A percentile compares a stretch with the other conserved stretches of the same genome.
Evolutionary conservation across 1,140 invertebrate species (phyloP).

Genomic region (Vanessa atalanta): DNA sequence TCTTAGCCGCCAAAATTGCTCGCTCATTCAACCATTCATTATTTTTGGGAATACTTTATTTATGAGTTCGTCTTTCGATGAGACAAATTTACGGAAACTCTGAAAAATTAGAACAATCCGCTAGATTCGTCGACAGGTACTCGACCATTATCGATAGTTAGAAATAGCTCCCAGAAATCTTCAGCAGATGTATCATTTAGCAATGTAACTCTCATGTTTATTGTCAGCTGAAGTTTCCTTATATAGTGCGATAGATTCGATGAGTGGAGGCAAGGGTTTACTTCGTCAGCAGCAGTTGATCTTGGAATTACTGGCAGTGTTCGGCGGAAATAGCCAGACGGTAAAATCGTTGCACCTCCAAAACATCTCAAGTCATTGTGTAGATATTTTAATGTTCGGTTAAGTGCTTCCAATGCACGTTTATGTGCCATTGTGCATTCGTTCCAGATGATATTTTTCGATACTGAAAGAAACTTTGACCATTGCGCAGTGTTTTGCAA

Average conservation of each 20-base stretch:
- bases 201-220: no score
- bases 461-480: slow-evolving; percentile 59
- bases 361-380: slow-evolving; percentile 24
- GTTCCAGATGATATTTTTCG: slow-evolving; percentile 19
- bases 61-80: slow-evolving; percentile 49
- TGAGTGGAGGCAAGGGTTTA: no score
- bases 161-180: no score
- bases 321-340: no score
- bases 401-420: background rate
- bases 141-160: no score
- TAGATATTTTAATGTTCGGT: slow-evolving; percentile 36
- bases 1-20: slow-evolving; percentile 47
- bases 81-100: slow-evolving; percentile 27
- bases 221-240: no score
- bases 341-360: slow-evolving; percentile 50
- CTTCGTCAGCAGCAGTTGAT: no score
- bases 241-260: no score
- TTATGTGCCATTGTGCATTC: slow-evolving; percentile 20
- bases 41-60: slow-evolving; percentile 46
- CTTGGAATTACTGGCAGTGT: no score
- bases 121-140: slow-evolving; percentile 14
- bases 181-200: no score
- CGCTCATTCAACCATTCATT: slow-evolving; percentile 56
- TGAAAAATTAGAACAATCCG: slow-evolving; percentile 44
- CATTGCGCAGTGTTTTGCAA: slow-evolving; percentile 29